Percentiles rank a stretch among this genome's conserved stretches.
Evolutionary conservation across 1,140 invertebrate species (phyloP).

Genomic region (Diorhabda elongata): DNA sequence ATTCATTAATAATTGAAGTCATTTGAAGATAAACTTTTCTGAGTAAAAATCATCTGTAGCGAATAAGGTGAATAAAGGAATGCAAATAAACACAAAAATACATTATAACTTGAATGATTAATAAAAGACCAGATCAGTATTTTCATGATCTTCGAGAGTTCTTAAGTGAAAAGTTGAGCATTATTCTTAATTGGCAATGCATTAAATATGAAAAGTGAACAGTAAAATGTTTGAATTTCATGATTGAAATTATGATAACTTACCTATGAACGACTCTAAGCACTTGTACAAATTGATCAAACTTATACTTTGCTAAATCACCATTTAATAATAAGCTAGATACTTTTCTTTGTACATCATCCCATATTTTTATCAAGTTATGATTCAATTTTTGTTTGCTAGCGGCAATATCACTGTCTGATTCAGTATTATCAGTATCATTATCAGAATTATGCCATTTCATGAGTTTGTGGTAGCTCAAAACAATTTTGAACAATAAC

Average conservation of each 20-base stretch:
- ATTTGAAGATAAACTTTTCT: no score
- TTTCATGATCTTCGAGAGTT: no score
- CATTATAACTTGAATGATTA: no score
- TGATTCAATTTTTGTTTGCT: conserved; percentile 84
- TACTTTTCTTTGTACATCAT: conserved; percentile 91
- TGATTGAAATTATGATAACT: conserved; percentile 8
- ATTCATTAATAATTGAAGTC: no score
- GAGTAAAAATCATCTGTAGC: no score
- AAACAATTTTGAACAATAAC: conserved; percentile 75
- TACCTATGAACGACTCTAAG: conserved; percentile 80
- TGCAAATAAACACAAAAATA: no score
- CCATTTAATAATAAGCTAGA: conserved; percentile 70
- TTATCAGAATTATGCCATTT: conserved; percentile 64
- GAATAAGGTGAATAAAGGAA: no score
- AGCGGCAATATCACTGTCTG: conserved; percentile 61
- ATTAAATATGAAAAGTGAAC: no score
- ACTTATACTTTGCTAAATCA: conserved; percentile 79
- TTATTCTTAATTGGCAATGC: no score
- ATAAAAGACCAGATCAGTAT: no score
- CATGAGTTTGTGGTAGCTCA: conserved; percentile 76
- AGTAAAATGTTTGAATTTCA: no score
- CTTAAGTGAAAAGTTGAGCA: no score
- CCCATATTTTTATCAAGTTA: conserved; percentile 83
- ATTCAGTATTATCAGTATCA: conserved; percentile 17
- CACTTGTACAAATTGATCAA: conserved; percentile 92